Evolutionary conservation across 2,113 vertebrate genomes (phyloP).

Genomic region (Pao palembangensis): DNA sequence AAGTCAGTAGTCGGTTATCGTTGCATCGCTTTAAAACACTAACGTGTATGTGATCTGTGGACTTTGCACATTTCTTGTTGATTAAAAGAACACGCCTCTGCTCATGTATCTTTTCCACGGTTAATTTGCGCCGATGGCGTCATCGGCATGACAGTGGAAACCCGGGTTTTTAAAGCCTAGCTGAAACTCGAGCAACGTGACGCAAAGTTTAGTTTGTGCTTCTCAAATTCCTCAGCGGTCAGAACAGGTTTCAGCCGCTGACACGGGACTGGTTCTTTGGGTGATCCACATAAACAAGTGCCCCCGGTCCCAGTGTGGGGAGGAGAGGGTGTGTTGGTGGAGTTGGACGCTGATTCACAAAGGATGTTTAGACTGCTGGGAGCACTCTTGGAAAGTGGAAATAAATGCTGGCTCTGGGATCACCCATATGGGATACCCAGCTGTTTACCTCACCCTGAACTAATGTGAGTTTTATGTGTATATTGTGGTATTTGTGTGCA

Average conservation of each 20-base stretch:
- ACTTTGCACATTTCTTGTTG: neutral
- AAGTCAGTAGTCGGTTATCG: neutral
- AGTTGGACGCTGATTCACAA: constrained; percentile 51
- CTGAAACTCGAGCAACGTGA: neutral
- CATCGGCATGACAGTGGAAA: neutral
- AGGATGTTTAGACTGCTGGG: constrained; percentile 62
- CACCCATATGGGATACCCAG: constrained; percentile 34
- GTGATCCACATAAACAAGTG: constrained; percentile 14
- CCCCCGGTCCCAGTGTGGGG: constrained; percentile 23
- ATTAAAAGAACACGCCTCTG: neutral
- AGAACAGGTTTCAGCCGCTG: neutral
- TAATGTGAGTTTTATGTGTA: constrained; percentile 1
- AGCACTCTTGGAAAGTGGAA: constrained; percentile 44
- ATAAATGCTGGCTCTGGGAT: constrained; percentile 41
- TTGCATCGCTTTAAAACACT: neutral
- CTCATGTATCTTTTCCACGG: neutral
- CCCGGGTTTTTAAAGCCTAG: neutral
- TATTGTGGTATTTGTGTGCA: neutral
- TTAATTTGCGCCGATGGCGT: neutral
- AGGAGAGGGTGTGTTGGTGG: constrained; percentile 18
- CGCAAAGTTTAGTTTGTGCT: neutral
- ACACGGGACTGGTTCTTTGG: neutral
- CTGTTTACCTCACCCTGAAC: neutral
- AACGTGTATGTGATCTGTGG: neutral
- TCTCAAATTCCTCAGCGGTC: neutral